A percentile compares a stretch with the other conserved stretches of the same genome.
Evolutionary conservation across 64 coral and sea anemone species (phyloP).

Genomic region (Trachythela sp.): DNA sequence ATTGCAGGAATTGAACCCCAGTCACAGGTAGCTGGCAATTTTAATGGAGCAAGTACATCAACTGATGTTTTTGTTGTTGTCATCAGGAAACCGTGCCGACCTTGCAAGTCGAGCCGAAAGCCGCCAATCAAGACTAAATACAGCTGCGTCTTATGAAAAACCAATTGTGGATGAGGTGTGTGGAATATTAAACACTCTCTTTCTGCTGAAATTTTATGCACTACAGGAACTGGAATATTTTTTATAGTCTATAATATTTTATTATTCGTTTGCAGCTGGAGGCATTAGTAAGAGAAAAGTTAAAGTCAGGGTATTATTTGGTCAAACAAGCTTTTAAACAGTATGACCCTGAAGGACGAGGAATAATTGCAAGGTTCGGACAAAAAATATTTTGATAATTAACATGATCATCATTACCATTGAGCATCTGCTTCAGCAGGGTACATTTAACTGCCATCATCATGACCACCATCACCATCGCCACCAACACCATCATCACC

Average conservation of each 20-base stretch:
- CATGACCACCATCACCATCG: conserved; percentile 2
- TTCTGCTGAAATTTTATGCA: background rate
- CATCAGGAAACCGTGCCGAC: conserved; percentile 66
- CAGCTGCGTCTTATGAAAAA: conserved; percentile 63
- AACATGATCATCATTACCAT: conserved; percentile 12
- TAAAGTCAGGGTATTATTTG: conserved; percentile 89
- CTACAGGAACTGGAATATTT: background rate
- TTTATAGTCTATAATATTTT: background rate
- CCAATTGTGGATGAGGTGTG: conserved; percentile 84
- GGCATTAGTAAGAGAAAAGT: conserved; percentile 70
- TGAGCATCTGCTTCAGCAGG: no score
- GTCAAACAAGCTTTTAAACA: conserved; percentile 91
- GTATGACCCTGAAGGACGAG: conserved; percentile 83
- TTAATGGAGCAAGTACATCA: no score
- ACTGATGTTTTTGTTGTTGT: no score
- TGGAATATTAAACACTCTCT: background rate
- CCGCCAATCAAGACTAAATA: conserved; percentile 74
- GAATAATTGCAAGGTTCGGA: conserved; percentile 83
- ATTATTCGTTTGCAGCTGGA: conserved; percentile 70
- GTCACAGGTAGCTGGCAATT: no score
- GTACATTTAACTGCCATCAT: no score
- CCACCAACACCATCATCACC: background rate
- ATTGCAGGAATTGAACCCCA: no score
- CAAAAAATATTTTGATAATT: background rate
- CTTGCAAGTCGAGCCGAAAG: conserved; percentile 90